A percentile compares a stretch with the other conserved stretches of the same genome.
These are phyloP conservation scores for Cryptocephalus moraei DNA, from an alignment of 2,888 invertebrate species.

Conservation along the genomic window DNA sequence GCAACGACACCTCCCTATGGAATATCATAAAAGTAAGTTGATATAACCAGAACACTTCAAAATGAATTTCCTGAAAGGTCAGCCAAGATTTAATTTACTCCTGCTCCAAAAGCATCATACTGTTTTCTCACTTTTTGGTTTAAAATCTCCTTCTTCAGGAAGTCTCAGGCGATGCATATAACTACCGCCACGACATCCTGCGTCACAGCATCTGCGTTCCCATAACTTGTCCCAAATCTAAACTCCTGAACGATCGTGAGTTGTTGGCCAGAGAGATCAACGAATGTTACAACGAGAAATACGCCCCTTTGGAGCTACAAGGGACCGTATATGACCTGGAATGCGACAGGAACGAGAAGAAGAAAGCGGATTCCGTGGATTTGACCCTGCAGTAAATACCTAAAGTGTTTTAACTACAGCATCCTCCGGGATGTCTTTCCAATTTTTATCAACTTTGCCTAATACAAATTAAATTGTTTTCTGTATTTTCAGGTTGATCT, in stretches of 20 bases:
- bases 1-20: conserved; percentile 12
- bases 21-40: conserved; percentile 14
- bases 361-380: not conserved
- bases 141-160: conserved; percentile 21
- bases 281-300: conserved; percentile 22
- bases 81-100: too few relatives aligned
- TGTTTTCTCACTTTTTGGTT: too few relatives aligned
- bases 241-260: not conserved
- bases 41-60: too few relatives aligned
- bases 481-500: conserved; percentile 8
- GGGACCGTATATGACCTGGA: conserved; percentile 17
- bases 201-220: conserved; percentile 27
- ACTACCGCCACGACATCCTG: conserved; percentile 26
- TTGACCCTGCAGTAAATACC: not conserved
- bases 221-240: conserved; percentile 16
- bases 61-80: too few relatives aligned
- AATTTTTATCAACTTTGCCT: too few relatives aligned
- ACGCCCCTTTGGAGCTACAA: conserved; percentile 14
- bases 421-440: not conserved
- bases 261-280: conserved; percentile 6
- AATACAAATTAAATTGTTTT: too few relatives aligned
- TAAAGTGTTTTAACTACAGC: not conserved
- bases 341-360: conserved; percentile 16
- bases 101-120: too few relatives aligned
- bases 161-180: conserved; percentile 18